Conservation (phyloP, 2,888 invertebrate genomes). For the Drosophila melanocephala region DNA sequence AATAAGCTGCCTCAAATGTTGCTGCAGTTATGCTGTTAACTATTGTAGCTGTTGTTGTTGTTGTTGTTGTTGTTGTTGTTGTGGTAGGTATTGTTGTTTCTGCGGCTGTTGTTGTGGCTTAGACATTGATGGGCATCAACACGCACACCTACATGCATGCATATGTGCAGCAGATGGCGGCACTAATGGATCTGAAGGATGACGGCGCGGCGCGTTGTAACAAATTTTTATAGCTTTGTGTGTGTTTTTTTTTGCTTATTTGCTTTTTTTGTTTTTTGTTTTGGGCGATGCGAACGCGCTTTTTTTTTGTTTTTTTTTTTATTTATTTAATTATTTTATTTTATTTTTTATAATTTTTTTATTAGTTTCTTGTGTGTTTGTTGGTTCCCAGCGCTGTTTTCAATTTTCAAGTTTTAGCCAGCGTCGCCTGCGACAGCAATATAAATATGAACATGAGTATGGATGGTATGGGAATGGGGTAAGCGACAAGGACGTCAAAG, state of each 20-base stretch:
- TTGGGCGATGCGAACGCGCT: slow-evolving; percentile 23
- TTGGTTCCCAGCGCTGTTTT: slow-evolving; percentile 56
- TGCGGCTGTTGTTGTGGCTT: slow-evolving; percentile 47
- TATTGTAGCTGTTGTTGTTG: slow-evolving; percentile 24
- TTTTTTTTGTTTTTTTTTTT: slow-evolving; percentile 10
- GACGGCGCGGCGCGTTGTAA: slow-evolving; percentile 60
- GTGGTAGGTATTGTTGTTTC: slow-evolving; percentile 22
- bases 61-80: slow-evolving; percentile 17
- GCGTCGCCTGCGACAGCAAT: slow-evolving; percentile 44
- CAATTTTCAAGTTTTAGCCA: slow-evolving; percentile 34
- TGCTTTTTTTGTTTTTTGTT: slow-evolving; percentile 7
- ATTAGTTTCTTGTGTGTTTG: slow-evolving; percentile 27
- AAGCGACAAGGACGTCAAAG: slow-evolving; percentile 44
- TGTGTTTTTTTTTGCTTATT: slow-evolving; percentile 2
- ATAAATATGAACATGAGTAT: slow-evolving; percentile 35
- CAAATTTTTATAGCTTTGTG: slow-evolving; percentile 16
- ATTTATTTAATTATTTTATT: slow-evolving; percentile 7
- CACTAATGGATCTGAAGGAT: slow-evolving; percentile 34
- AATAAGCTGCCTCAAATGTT: slow-evolving; percentile 40
- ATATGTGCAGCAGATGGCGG: slow-evolving; percentile 33
- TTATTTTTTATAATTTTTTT: slow-evolving; percentile 14
- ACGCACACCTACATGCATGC: slow-evolving; percentile 50
- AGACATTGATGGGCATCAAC: slow-evolving; percentile 63
- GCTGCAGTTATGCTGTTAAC: slow-evolving; percentile 44
- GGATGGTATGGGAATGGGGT: slow-evolving; percentile 14